Conservation (phyloP, 2,113 vertebrate genomes). For the Macheiramphus alcinus region DNA sequence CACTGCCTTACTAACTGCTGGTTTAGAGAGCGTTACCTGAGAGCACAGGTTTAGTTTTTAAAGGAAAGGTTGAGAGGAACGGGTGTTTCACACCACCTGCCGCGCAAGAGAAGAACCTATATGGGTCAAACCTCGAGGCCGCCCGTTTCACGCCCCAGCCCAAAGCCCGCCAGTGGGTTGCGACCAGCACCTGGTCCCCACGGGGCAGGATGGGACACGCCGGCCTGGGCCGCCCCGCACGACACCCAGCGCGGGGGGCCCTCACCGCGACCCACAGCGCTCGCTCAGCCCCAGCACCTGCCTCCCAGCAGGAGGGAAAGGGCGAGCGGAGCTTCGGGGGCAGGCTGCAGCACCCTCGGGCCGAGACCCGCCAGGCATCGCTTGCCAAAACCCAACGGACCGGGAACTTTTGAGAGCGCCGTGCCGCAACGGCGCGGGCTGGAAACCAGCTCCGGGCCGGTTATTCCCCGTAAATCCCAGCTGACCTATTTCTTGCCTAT, state of each 20-base stretch:
- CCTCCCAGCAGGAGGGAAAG: too few species aligned
- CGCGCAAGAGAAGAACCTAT: accelerated
- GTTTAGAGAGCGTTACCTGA: accelerated
- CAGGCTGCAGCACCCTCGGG: too few species aligned
- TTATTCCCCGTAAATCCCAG: neutral
- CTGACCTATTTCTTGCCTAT: neutral
- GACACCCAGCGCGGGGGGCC: too few species aligned
- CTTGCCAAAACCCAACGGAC: neutral
- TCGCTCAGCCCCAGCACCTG: too few species aligned
- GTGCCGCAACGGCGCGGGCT: neutral
- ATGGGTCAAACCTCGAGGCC: accelerated
- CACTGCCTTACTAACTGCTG: accelerated
- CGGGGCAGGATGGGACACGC: too few species aligned
- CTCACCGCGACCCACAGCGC: too few species aligned
- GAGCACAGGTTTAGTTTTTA: accelerated
- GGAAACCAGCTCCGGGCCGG: neutral
- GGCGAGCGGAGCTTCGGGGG: too few species aligned
- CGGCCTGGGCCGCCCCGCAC: too few species aligned
- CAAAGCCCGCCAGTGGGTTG: accelerated
- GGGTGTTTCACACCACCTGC: accelerated
- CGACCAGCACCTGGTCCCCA: too few species aligned
- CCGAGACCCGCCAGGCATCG: too few species aligned
- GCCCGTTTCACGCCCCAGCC: accelerated
- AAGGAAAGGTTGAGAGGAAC: accelerated
- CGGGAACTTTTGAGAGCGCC: accelerated